phyloP scores from a whole-genome alignment of 2,888 invertebrate species.

The Amorpha juglandis region DNA sequence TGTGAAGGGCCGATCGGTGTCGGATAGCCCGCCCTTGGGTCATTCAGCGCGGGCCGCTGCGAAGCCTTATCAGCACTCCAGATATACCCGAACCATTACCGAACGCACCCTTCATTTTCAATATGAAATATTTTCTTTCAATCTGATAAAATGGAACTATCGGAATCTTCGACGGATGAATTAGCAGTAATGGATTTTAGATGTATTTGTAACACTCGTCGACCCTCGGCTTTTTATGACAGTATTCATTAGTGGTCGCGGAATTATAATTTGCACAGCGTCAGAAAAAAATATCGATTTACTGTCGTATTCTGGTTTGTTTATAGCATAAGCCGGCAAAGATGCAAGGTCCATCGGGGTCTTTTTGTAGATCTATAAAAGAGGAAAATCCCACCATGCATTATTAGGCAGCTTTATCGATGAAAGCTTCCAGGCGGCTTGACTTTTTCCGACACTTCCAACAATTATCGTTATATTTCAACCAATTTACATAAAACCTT shows the following conservation, averaged over 20 bases:
- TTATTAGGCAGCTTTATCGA: no score
- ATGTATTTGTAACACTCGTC: neutral
- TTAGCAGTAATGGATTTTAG: conserved; percentile 7
- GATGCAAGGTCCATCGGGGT: no score
- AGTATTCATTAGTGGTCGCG: neutral
- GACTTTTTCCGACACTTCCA: no score
- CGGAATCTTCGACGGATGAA: neutral
- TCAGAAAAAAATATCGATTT: no score
- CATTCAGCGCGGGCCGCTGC: conserved; percentile 13
- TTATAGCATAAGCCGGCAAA: no score
- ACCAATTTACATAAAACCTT: no score
- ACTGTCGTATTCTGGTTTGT: no score
- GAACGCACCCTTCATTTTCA: conserved; percentile 13
- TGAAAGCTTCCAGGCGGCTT: no score
- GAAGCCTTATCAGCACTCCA: conserved; percentile 14
- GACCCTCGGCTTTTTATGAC: neutral
- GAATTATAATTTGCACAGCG: neutral
- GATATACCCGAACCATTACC: conserved; percentile 13
- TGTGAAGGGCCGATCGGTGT: conserved; percentile 14
- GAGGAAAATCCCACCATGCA: no score
- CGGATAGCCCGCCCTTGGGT: conserved; percentile 25
- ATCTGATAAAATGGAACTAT: conserved; percentile 22
- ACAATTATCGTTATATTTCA: no score
- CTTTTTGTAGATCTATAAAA: no score
- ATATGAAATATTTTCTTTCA: conserved; percentile 24